phyloP scores from a whole-genome alignment of 1,140 invertebrate genomes.

The Trichonephila inaurata region DNA sequence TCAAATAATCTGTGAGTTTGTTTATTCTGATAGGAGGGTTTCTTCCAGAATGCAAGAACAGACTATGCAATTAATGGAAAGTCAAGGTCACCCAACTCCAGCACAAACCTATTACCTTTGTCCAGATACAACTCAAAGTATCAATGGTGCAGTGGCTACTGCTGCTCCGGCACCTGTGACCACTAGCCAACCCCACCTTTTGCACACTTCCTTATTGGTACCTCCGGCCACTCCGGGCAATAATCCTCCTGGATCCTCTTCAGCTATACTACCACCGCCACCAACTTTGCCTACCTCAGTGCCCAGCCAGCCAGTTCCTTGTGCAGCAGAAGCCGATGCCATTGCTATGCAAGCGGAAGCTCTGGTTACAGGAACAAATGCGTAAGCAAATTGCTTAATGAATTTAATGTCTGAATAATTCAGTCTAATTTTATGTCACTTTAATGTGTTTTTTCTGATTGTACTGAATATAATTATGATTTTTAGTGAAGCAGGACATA shows the following conservation, averaged over 20 bases:
- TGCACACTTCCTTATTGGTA: conserved; percentile 64
- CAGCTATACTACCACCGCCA: conserved; percentile 45
- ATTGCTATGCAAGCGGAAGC: conserved; percentile 74
- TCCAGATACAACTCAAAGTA: conserved; percentile 69
- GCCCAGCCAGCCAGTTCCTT: conserved; percentile 78
- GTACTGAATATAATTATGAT: neutral
- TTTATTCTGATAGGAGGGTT: neutral
- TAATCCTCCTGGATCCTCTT: conserved; percentile 46
- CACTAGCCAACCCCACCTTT: conserved; percentile 57
- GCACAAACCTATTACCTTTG: conserved; percentile 74
- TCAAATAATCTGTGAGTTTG: too few species aligned
- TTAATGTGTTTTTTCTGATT: too few species aligned
- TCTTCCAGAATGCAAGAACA: conserved; percentile 75
- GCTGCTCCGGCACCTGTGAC: conserved; percentile 66
- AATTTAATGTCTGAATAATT: too few species aligned
- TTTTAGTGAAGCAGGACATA: conserved; percentile 77
- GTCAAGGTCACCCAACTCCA: conserved; percentile 76
- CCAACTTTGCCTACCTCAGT: conserved; percentile 76
- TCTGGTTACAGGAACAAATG: conserved; percentile 62
- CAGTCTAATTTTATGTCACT: too few species aligned
- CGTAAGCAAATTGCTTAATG: neutral
- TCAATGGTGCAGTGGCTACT: conserved; percentile 50
- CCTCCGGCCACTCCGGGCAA: conserved; percentile 51
- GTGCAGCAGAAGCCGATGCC: conserved; percentile 69
- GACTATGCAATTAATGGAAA: conserved; percentile 69